Base-by-base conservation (phyloP, 2,797 vertebrate genomes). In the Rallus crepitans region DNA sequence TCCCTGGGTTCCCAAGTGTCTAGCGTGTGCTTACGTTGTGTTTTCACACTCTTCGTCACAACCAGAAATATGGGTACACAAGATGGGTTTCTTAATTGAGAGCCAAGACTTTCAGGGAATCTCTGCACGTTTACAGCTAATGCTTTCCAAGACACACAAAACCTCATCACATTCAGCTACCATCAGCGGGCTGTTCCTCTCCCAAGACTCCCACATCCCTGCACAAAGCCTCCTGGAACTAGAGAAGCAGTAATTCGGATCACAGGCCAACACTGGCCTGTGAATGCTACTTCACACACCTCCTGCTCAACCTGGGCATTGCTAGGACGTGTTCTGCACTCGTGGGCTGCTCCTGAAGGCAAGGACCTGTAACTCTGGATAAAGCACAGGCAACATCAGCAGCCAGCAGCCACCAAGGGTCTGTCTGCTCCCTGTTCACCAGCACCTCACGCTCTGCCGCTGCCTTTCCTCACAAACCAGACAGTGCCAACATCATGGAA, bases 21-120 rank as follows among this genome's bases (percentile, higher is more conserved):
- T 52, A 3, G 14, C 24, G 11, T 4, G 15, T 1, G 1, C 5
- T 79, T 64, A n/a, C 0, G 0, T 27, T 10, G 19, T 3, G 20
- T 60, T 57, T 40, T 35, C 72, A 71, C 31, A 53, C 31, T 45
- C 71, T 40, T 48, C 50, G 57, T 75, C 64, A 17, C 47, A 50
- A 18, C 6, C 35, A 71, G 61, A 84, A 72, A 63, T 25, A 42
- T 0, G 9, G 17, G 35, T 18, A 12, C 3, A 27, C 28, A 9
- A 0, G 0, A 50, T 21, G 11, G 19, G 11, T 72, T 79, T 79
- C n/a, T 42, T 75, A 52, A 64, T 1, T 19, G 33, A 81, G 63
- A 87, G 39, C 33, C 30, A 27, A 30, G 56, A 6, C n/a, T 57
- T 75, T 7, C 31, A 30, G 52, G 25, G 28, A 82, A 68, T 7